These are phyloP conservation scores for Salpingus planirostris DNA, from an alignment of 2,888 invertebrate genomes.

Conservation along the genomic window DNA sequence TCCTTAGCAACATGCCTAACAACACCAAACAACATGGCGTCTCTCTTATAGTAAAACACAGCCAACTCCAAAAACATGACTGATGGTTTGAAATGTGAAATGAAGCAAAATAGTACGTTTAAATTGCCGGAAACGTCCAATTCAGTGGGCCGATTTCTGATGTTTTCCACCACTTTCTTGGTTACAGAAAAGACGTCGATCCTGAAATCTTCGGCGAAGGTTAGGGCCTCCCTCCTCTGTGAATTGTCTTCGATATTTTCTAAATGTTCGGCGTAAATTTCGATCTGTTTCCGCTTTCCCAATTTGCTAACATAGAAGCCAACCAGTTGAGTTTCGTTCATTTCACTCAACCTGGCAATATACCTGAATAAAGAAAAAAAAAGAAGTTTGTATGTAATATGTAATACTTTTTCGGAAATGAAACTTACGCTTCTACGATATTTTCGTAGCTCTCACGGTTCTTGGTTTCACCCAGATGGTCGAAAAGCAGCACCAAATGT, in stretches of 20 bases:
- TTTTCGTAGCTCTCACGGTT: constrained; percentile 64
- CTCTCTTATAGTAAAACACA: too few relatives aligned
- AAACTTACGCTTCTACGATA: constrained; percentile 60
- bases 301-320: constrained; percentile 80
- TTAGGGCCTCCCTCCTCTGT: constrained; percentile 57
- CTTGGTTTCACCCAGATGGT: constrained; percentile 65
- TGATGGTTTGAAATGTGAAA: too few relatives aligned
- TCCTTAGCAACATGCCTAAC: too few relatives aligned
- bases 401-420: neutral
- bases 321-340: constrained; percentile 67
- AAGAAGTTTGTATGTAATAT: too few relatives aligned
- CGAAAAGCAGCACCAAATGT: constrained; percentile 75
- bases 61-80: too few relatives aligned
- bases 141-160: constrained; percentile 44
- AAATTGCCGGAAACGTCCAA: constrained; percentile 31
- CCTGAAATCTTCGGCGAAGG: constrained; percentile 63
- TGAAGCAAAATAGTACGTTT: too few relatives aligned
- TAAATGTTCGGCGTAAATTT: constrained; percentile 60
- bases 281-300: constrained; percentile 50
- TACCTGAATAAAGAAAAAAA: too few relatives aligned
- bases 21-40: too few relatives aligned
- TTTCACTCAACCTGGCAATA: constrained; percentile 60
- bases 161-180: constrained; percentile 73
- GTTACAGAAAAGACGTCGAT: constrained; percentile 80
- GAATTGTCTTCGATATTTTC: constrained; percentile 56